phyloP scores from a whole-genome alignment of 2,797 vertebrate genomes.

The Lemur catta region DNA sequence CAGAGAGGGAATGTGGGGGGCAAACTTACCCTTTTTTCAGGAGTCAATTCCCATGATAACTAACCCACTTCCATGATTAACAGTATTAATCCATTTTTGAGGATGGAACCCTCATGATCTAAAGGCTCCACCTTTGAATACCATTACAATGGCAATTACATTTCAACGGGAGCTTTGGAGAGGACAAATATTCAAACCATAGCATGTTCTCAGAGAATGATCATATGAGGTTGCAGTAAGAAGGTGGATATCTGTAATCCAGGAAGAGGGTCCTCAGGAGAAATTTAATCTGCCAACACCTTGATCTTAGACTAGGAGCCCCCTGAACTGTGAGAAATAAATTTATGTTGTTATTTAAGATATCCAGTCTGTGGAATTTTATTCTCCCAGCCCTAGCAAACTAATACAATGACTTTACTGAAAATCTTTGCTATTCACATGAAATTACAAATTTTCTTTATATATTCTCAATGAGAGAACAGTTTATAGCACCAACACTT shows the following conservation, averaged over 20 bases:
- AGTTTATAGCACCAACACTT: neutral
- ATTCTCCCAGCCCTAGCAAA: neutral
- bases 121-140: neutral
- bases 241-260: neutral
- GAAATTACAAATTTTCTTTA: neutral
- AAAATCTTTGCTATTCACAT: neutral
- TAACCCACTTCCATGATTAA: neutral
- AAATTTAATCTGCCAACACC: neutral
- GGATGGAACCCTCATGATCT: neutral
- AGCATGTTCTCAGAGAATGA: neutral
- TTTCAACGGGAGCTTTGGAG: neutral
- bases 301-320: neutral
- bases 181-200: neutral
- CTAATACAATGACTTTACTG: neutral
- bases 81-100: neutral
- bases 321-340: neutral
- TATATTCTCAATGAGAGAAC: neutral
- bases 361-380: neutral
- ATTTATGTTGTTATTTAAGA: neutral
- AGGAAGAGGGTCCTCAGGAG: neutral
- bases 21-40: neutral
- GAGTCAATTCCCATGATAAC: neutral
- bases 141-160: neutral
- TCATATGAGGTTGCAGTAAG: neutral
- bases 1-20: too few species aligned